Evolutionary conservation across 2,888 invertebrate genomes (phyloP).

Genomic region (Brenthis hecate): DNA sequence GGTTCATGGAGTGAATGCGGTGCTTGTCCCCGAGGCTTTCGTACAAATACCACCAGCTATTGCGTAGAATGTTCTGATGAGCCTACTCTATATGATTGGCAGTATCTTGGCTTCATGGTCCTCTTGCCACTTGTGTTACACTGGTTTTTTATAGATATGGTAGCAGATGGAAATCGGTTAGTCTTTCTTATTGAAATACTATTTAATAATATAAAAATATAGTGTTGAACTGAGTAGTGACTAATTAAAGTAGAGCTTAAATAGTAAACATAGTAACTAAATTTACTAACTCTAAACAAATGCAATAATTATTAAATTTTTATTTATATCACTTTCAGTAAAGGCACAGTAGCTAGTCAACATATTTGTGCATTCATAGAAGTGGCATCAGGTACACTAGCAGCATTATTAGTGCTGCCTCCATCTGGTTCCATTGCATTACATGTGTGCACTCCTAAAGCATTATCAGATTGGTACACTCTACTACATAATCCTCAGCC

Average conservation of each 20-base stretch:
- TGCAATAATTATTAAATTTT: background rate
- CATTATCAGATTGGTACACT: conserved; percentile 98
- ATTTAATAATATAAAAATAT: too few relatives aligned
- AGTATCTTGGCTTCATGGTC: conserved; percentile 97
- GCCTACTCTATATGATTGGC: conserved; percentile 94
- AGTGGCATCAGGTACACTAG: conserved; percentile 87
- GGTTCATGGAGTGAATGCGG: conserved; percentile 91
- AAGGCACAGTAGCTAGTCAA: conserved; percentile 87
- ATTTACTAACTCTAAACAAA: too few relatives aligned
- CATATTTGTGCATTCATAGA: conserved; percentile 93
- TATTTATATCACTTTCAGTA: conserved; percentile 78
- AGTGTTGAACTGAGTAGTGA: too few relatives aligned
- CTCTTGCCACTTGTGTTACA: conserved; percentile 93
- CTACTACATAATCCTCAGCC: conserved; percentile 96
- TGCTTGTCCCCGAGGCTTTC: conserved; percentile 91
- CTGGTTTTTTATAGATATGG: conserved; percentile 95
- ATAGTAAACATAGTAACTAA: too few relatives aligned
- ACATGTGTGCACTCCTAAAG: conserved; percentile 89
- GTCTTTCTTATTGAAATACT: conserved; percentile 29
- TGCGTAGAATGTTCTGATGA: conserved; percentile 89
- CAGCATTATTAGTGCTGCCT: conserved; percentile 90
- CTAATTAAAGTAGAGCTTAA: too few relatives aligned
- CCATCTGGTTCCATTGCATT: conserved; percentile 90
- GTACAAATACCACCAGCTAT: conserved; percentile 87
- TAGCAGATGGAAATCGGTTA: conserved; percentile 87